These are phyloP conservation scores for Drosophila kokeensis DNA, from an alignment of 2,888 invertebrate species.

Conservation along the genomic window DNA sequence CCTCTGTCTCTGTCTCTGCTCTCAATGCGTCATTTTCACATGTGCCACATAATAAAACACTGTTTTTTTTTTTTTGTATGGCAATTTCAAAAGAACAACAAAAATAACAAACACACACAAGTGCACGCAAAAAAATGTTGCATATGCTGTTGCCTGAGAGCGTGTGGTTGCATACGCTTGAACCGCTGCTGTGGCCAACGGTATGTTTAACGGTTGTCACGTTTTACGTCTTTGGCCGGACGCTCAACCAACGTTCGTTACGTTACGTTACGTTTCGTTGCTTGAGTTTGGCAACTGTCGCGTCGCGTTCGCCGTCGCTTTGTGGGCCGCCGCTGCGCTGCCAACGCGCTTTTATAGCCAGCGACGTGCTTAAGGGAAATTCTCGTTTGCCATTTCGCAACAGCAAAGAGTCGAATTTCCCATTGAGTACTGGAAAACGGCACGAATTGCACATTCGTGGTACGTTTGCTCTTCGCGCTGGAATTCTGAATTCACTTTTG, in stretches of 20 bases:
- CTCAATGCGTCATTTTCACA: conserved; percentile 27
- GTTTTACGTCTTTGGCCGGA: conserved; percentile 30
- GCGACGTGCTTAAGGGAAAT: conserved; percentile 39
- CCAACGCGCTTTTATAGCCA: conserved; percentile 58
- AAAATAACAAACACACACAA: conserved; percentile 16
- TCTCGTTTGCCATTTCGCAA: conserved; percentile 5
- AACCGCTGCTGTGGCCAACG: conserved; percentile 22
- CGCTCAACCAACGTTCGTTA: conserved; percentile 5
- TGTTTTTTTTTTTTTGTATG: conserved; percentile 12
- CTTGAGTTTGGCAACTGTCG: conserved; percentile 31
- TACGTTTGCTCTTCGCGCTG: conserved; percentile 24
- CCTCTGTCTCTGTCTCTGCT: not conserved
- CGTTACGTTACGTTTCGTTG: conserved; percentile 10
- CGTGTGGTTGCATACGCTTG: conserved; percentile 17
- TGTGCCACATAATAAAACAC: conserved; percentile 44
- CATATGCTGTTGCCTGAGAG: conserved; percentile 11
- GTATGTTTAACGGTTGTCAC: conserved; percentile 15
- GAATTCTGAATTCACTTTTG: not conserved
- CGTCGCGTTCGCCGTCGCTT: conserved; percentile 60
- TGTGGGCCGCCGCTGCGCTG: conserved; percentile 36
- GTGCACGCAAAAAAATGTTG: conserved; percentile 7
- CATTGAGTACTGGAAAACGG: conserved; percentile 12
- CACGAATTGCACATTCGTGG: not conserved
- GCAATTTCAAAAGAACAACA: conserved; percentile 29
- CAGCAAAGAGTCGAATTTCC: conserved; percentile 20